Evolutionary conservation across 2,888 invertebrate genomes (phyloP), one percentile per base, ranked within the genome.

Genomic region (Luffia ferchaultella): DNA sequence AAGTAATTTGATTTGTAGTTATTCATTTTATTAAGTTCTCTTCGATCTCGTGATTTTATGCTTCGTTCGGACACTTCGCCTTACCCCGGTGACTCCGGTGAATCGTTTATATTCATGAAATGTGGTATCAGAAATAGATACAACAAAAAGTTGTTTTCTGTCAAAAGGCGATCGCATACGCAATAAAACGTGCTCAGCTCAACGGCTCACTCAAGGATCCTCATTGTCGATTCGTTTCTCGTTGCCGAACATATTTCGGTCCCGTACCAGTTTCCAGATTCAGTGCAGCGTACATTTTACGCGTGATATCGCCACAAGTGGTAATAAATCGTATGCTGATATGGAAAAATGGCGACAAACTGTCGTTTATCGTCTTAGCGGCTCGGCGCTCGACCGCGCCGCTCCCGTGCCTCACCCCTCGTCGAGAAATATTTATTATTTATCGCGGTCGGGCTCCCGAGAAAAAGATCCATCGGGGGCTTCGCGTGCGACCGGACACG

Each of bases 311-410:
- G 70, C 70, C 61, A 59, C 58, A 55, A 58, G 58, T 57, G 61
- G 60, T 67, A 61, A 74, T 75, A 74, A 72, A 73, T 73, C 72
- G 63, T 68, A 64, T 59, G 62, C 64, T 68, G 67, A 68, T 72
- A 73, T 65, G 67, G 64, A 70, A 71, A 71, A 70, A 71, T 67
- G 61, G 65, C 65, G 64, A 58, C 60, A 70, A 73, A 69, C 64
- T 67, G 64, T 65, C 64, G 65, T 69, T 70, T 70, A 68, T 67
- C 69, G 63, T 63, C 63, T 65, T 18, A 19, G 30, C 30, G 30
- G 30, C 30, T 30, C 30, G 30, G 5, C 30, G 30, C 30, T 12
- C 30, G 30, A 3, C 30, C 30, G 30, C 30, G 30, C 30, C n/a
- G n/a, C n/a, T 43, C 40, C 40, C 16, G 20, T 17, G 18, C 48